Conservation (phyloP, 2,888 invertebrate genomes). For the Eustalomyia histrio region DNA sequence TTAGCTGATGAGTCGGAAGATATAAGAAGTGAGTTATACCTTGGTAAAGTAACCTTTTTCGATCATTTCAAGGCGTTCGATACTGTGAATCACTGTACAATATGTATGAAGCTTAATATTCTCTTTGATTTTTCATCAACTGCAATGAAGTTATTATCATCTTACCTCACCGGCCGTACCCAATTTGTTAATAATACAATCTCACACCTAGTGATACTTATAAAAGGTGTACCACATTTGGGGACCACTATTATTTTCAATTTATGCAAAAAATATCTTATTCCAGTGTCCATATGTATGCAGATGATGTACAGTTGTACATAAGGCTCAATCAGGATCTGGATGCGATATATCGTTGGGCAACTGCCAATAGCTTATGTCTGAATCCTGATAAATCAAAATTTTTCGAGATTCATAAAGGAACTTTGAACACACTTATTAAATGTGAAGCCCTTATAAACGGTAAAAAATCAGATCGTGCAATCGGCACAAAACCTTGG, state of each 20-base stretch:
- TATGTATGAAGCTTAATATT: background rate
- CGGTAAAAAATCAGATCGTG: no score
- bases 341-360: background rate
- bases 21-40: background rate
- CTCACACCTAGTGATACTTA: background rate
- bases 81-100: slow-evolving; percentile 10
- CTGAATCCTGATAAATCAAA: background rate
- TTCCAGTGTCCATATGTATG: background rate
- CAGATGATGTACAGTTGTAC: no score
- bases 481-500: no score
- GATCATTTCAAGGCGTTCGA: slow-evolving; percentile 21
- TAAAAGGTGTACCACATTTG: background rate
- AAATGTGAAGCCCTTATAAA: no score
- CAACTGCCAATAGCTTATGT: background rate
- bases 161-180: background rate
- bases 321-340: background rate
- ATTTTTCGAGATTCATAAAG: background rate
- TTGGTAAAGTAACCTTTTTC: background rate
- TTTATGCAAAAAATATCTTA: background rate
- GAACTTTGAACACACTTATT: no score
- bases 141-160: background rate
- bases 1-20: slow-evolving; percentile 3
- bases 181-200: background rate
- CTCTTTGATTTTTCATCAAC: background rate
- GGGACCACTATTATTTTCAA: background rate